These are phyloP conservation scores for Erythrocercus mccallii DNA, from an alignment of 2,113 vertebrate genomes.

Conservation along the genomic window DNA sequence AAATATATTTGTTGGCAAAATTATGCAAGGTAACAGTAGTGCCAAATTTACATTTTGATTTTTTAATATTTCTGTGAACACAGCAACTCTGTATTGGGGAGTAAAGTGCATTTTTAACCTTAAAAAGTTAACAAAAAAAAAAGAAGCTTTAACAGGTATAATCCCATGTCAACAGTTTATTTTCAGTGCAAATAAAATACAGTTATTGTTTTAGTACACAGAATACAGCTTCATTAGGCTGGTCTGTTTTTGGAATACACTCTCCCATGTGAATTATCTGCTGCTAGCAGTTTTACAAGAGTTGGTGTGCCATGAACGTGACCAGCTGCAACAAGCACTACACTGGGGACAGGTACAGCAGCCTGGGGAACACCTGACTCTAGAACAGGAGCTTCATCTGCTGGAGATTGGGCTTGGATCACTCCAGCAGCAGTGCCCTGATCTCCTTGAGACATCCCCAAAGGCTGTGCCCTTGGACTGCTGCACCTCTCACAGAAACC, in stretches of 20 bases:
- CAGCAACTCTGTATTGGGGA: neutral
- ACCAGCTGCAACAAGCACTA: neutral
- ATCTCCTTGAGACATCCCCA: neutral
- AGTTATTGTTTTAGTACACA: conserved; percentile 30
- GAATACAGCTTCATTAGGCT: conserved; percentile 23
- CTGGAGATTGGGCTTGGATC: neutral
- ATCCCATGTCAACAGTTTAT: conserved; percentile 52
- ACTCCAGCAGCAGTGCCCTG: neutral
- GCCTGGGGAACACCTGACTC: neutral
- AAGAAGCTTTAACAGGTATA: conserved; percentile 36
- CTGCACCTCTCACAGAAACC: neutral
- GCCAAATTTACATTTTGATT: neutral
- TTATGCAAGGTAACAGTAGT: neutral
- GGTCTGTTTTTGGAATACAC: neutral
- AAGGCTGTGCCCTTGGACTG: neutral
- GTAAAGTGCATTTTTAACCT: neutral
- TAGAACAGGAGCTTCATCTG: neutral
- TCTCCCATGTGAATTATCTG: neutral
- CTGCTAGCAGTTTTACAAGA: neutral
- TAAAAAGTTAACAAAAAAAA: neutral
- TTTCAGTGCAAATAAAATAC: conserved; percentile 51
- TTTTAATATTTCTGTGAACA: neutral
- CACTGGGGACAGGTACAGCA: neutral
- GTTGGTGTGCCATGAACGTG: rapidly evolving
- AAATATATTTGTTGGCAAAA: neutral